Evolutionary conservation across 2,888 invertebrate species (phyloP).

Genomic region (Aelia acuminata): DNA sequence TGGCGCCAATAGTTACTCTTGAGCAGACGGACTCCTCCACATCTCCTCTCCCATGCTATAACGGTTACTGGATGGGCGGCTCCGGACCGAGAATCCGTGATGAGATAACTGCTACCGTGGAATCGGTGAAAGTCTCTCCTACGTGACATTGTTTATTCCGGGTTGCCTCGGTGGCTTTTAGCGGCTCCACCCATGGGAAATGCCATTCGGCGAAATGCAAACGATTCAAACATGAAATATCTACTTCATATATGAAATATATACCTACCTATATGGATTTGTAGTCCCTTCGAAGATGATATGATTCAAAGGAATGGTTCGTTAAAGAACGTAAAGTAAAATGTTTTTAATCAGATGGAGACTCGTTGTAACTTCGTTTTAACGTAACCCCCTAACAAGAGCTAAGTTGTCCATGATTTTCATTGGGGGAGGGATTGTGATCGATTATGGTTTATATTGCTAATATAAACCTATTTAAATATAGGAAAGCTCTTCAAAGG

Average conservation of each 20-base stretch:
- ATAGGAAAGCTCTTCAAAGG: no score
- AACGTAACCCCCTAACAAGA: no score
- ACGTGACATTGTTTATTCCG: conserved; percentile 51
- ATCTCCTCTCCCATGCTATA: neutral
- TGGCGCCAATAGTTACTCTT: neutral
- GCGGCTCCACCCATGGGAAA: neutral
- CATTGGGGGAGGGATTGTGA: no score
- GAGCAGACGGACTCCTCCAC: neutral
- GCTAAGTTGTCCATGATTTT: no score
- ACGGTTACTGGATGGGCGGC: neutral
- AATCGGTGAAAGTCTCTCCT: conserved; percentile 32
- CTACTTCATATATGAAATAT: neutral
- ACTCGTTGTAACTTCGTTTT: no score
- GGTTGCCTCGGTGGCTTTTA: conserved; percentile 5
- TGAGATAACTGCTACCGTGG: conserved; percentile 27
- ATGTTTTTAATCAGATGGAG: no score
- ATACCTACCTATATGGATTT: neutral
- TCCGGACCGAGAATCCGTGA: neutral
- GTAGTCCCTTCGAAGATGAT: neutral
- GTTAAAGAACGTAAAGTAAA: neutral
- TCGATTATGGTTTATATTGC: no score
- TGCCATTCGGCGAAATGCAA: neutral
- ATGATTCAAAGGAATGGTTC: neutral
- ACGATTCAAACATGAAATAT: neutral
- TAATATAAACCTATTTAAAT: no score